Percentiles rank a stretch among this genome's conserved stretches.
Evolutionary conservation across 2,797 vertebrate genomes (phyloP).

Genomic region (Thalassophryne amazonica): DNA sequence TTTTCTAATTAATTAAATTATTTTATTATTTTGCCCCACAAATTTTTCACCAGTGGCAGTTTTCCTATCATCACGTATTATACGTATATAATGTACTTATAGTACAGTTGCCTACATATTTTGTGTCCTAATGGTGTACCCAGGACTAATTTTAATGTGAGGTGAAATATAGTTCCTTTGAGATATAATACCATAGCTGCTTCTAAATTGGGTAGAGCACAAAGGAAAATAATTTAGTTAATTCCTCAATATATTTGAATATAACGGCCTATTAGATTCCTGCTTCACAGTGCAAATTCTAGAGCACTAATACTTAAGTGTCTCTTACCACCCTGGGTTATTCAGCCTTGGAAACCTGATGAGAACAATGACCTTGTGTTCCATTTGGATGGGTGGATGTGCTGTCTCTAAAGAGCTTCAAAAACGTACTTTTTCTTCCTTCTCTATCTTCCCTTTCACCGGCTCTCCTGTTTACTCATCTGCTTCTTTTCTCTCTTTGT

Average conservation of each 20-base stretch:
- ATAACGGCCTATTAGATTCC: constrained; percentile 60
- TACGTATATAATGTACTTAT: no score
- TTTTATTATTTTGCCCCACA: no score
- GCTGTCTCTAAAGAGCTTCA: constrained; percentile 36
- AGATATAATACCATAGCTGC: constrained; percentile 27
- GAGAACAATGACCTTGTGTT: constrained; percentile 65
- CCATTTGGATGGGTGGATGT: constrained; percentile 38
- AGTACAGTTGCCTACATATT: neutral
- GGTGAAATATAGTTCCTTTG: constrained; percentile 41
- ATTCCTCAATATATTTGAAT: constrained; percentile 53
- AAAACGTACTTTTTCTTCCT: constrained; percentile 6
- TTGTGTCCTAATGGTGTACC: constrained; percentile 20
- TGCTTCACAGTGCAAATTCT: constrained; percentile 43
- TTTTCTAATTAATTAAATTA: no score
- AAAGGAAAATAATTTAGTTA: constrained; percentile 52
- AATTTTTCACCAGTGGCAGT: no score
- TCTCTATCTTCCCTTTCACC: neutral
- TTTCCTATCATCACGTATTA: no score
- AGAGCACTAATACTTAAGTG: constrained; percentile 46
- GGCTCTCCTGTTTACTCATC: constrained; percentile 42
- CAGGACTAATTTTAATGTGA: constrained; percentile 23
- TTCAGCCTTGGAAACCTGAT: constrained; percentile 53
- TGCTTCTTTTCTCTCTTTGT: constrained; percentile 26
- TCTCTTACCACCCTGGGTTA: constrained; percentile 42
- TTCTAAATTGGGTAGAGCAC: constrained; percentile 48